These are phyloP conservation scores for Synanthedon tipuliformis DNA, from an alignment of 2,888 invertebrate genomes.

Conservation along the genomic window DNA sequence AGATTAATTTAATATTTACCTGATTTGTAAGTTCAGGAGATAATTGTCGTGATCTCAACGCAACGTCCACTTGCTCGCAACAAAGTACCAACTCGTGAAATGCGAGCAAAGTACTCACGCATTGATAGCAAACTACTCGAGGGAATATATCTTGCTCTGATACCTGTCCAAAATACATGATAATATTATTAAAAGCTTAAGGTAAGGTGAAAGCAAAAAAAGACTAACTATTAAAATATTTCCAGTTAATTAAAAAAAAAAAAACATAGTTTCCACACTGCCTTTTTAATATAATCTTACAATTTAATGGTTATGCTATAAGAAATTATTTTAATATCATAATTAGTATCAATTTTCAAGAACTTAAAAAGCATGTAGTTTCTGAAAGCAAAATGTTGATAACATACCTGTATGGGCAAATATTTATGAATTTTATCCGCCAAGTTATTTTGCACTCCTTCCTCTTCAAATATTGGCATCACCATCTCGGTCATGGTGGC, in stretches of 20 bases:
- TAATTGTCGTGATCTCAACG: slow-evolving; percentile 19
- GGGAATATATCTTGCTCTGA: slow-evolving; percentile 65
- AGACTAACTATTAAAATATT: too few species aligned
- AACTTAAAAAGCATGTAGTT: too few species aligned
- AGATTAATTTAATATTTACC: background rate
- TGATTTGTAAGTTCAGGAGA: background rate
- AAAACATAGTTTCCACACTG: too few species aligned
- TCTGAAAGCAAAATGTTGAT: too few species aligned
- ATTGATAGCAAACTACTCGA: slow-evolving; percentile 73
- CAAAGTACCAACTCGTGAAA: slow-evolving; percentile 73
- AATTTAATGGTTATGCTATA: too few species aligned
- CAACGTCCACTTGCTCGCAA: slow-evolving; percentile 67
- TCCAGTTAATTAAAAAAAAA: too few species aligned
- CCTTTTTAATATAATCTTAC: too few species aligned
- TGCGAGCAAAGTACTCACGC: slow-evolving; percentile 72
- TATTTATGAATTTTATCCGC: slow-evolving; percentile 73
- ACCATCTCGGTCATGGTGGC: slow-evolving; percentile 61
- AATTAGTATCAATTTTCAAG: too few species aligned
- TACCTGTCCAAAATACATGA: slow-evolving; percentile 41
- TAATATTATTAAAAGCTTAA: too few species aligned
- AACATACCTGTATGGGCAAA: slow-evolving; percentile 70
- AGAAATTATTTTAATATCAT: too few species aligned
- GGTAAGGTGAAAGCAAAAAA: too few species aligned
- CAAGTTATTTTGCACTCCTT: slow-evolving; percentile 71
- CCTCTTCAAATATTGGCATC: slow-evolving; percentile 73